These are phyloP conservation scores for Nibea coibor DNA, from an alignment of 2,113 vertebrate species.

Conservation along the genomic window DNA sequence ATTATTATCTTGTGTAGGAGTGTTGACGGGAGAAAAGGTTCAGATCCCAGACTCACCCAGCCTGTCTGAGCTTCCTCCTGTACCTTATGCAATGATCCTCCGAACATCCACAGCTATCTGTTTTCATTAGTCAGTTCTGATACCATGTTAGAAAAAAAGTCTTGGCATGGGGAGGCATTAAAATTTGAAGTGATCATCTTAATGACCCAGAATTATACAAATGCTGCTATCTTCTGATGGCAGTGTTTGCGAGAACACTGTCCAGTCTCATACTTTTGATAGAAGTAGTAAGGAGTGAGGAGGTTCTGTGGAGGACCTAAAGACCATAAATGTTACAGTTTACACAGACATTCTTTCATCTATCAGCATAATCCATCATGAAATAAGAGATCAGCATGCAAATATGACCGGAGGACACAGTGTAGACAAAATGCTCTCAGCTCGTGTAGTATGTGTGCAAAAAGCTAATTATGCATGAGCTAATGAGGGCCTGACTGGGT, in stretches of 20 bases:
- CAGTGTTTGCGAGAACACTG: not conserved
- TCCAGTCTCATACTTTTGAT: not conserved
- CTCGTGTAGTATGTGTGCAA: not conserved
- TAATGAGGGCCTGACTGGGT: constrained; percentile 24
- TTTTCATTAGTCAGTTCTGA: not conserved
- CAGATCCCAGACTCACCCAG: not conserved
- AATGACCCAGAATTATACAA: not conserved
- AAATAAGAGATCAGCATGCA: constrained; percentile 10
- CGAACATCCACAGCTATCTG: too few relatives aligned
- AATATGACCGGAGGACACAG: constrained; percentile 25
- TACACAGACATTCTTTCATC: not conserved
- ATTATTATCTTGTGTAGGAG: not conserved
- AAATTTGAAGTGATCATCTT: not conserved
- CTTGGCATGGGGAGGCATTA: not conserved
- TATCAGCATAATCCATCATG: constrained; percentile 15
- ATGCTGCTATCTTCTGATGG: too few relatives aligned
- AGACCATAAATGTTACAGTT: too few relatives aligned
- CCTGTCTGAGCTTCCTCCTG: not conserved
- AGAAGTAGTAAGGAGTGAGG: too few relatives aligned
- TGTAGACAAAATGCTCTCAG: not conserved
- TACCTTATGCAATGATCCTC: too few relatives aligned
- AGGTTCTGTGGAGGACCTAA: too few relatives aligned
- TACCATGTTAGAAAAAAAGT: not conserved
- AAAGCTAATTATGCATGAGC: constrained; percentile 52
- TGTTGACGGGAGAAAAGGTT: not conserved